Evolutionary conservation across 2,113 vertebrate species (phyloP).

Genomic region (Zootoca vivipara): DNA sequence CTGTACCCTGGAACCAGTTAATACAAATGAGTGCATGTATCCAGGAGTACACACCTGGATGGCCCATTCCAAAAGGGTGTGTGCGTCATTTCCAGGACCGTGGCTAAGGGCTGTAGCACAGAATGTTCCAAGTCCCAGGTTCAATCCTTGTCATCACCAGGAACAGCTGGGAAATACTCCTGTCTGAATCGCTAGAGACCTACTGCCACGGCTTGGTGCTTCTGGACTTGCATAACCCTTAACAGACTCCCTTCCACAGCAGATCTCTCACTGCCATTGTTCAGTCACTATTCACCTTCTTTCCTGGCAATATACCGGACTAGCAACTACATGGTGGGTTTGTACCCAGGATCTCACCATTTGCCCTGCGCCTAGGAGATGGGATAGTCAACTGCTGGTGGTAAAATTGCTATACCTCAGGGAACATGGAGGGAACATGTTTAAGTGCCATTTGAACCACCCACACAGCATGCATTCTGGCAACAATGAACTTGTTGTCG

Average conservation of each 20-base stretch:
- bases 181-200: not conserved
- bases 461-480: constrained; percentile 64
- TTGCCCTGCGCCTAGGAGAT: constrained; percentile 50
- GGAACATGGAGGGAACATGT: constrained; percentile 64
- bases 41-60: no score
- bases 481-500: constrained; percentile 55
- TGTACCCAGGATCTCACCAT: constrained; percentile 36
- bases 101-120: no score
- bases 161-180: not conserved
- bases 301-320: not conserved
- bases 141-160: not conserved
- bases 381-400: constrained; percentile 45
- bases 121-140: not conserved
- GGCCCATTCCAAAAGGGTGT: no score
- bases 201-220: not conserved
- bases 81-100: no score
- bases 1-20: no score
- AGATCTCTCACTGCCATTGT: not conserved
- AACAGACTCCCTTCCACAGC: not conserved
- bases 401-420: constrained; percentile 50
- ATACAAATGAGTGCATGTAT: not conserved
- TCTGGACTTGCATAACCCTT: not conserved
- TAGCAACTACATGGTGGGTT: not conserved
- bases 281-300: not conserved
- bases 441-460: constrained; percentile 72